Evolutionary conservation across 1,140 invertebrate genomes (phyloP).

Genomic region (Leucophenga varia): DNA sequence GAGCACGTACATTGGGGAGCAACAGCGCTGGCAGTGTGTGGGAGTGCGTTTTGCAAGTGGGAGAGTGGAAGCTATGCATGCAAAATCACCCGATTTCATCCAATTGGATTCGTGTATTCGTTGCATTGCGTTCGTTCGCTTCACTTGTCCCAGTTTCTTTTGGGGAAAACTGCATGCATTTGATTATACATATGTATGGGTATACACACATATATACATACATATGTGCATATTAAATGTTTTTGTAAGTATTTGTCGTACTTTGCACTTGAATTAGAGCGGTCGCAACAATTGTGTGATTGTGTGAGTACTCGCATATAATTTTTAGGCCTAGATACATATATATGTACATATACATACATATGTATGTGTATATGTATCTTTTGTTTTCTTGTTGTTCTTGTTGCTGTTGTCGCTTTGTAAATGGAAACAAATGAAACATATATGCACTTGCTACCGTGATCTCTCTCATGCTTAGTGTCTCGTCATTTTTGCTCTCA

Average conservation of each 20-base stretch:
- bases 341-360: neutral
- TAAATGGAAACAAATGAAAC: no score
- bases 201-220: neutral
- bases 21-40: conserved; percentile 10
- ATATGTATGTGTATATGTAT: conserved; percentile 12
- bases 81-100: conserved; percentile 24
- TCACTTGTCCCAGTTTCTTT: conserved; percentile 1
- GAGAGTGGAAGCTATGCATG: conserved; percentile 14
- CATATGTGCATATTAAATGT: neutral
- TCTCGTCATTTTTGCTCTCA: no score
- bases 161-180: conserved; percentile 18
- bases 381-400: no score
- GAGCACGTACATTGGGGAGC: conserved; percentile 25
- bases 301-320: no score
- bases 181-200: conserved; percentile 3
- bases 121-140: conserved; percentile 6
- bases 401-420: no score
- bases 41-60: neutral
- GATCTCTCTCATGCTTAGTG: no score
- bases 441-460: no score
- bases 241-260: no score
- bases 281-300: no score
- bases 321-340: no score
- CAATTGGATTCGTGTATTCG: conserved; percentile 1
- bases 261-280: no score